Base-by-base conservation (phyloP, 2,113 vertebrate species). In the Lycocorax pyrrhopterus region DNA sequence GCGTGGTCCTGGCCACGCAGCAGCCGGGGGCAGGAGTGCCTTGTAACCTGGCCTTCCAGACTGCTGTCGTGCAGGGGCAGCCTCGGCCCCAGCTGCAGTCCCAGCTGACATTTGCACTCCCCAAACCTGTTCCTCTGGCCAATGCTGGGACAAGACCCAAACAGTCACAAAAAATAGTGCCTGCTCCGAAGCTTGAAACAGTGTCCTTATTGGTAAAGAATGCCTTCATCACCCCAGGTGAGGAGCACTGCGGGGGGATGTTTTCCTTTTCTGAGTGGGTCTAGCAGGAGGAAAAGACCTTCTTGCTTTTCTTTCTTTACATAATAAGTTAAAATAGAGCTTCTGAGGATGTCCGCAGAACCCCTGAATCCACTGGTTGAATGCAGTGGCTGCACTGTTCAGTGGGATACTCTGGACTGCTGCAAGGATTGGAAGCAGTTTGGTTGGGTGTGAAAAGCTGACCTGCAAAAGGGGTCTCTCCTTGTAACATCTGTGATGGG, bases 81-180 rank as follows among this genome's bases (percentile, higher is more conserved):
- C 83, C 95, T 92, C 93, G 64, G 71, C 92, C 97, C 16, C 96
- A 97, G 78, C 49, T 96, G 46, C 98, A 98, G 85, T 67, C 92
- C 44, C 92, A 92, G 10, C 96, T 98, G 96, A 97, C 98, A 3
- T 99, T 99, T 79, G 98, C 98, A 76, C 92, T 98, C 60, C 98
- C 98, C 75, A 98, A 98, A 91, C 96, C 98, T 51, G 92, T 98
- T 67, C 96, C 98, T 87, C 72, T 98, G 68, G 80, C 97, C 33
- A 91, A 91, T 78, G 80, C 98, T 95, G 98, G 96, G 89, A 98
- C 98, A 80, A 98, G 97, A 93, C 92, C 96, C 63, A 98, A 98
- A 68, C 98, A 98, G 44, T 97, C 98, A 74, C 98, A 98, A 74
- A 98, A 99, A 95, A 98, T 98, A 78, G 98, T 98, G 90, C 98